Conservation (phyloP, 2,113 vertebrate species). For the Octodon degus region DNA sequence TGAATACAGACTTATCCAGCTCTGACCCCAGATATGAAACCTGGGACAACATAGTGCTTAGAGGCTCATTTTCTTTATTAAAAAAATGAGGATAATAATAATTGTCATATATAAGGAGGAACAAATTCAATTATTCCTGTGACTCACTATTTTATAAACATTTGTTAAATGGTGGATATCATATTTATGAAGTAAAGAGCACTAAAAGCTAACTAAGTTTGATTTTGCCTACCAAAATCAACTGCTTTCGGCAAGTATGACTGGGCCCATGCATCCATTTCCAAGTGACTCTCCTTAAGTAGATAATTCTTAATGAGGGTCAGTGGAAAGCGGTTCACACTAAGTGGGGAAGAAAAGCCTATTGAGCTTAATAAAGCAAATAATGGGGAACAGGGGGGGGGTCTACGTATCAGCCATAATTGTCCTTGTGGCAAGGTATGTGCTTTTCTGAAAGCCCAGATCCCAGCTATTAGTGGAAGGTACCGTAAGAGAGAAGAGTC, state of each 20-base stretch:
- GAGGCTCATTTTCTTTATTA: neutral
- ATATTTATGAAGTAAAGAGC: neutral
- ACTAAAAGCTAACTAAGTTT: conserved; percentile 47
- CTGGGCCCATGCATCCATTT: neutral
- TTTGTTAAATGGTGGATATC: neutral
- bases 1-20: neutral
- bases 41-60: neutral
- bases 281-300: conserved; percentile 61
- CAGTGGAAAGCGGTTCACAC: conserved; percentile 58
- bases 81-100: neutral
- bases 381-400: conserved; percentile 73
- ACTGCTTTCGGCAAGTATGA: conserved; percentile 55
- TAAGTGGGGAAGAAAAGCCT: conserved; percentile 72
- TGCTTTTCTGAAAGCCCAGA: conserved; percentile 71
- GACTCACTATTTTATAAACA: neutral
- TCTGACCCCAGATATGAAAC: neutral
- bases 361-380: conserved; percentile 82
- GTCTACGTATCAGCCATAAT: conserved; percentile 76
- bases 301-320: conserved; percentile 73
- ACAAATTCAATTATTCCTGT: neutral
- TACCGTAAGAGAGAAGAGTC: conserved; percentile 75
- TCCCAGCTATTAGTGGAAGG: conserved; percentile 83
- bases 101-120: neutral
- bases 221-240: conserved; percentile 61
- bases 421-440: conserved; percentile 62